Percentiles rank a stretch among this genome's conserved stretches.
These are phyloP conservation scores for Phylloscopus trochiloides DNA, from an alignment of 2,113 vertebrate species.

Conservation along the genomic window DNA sequence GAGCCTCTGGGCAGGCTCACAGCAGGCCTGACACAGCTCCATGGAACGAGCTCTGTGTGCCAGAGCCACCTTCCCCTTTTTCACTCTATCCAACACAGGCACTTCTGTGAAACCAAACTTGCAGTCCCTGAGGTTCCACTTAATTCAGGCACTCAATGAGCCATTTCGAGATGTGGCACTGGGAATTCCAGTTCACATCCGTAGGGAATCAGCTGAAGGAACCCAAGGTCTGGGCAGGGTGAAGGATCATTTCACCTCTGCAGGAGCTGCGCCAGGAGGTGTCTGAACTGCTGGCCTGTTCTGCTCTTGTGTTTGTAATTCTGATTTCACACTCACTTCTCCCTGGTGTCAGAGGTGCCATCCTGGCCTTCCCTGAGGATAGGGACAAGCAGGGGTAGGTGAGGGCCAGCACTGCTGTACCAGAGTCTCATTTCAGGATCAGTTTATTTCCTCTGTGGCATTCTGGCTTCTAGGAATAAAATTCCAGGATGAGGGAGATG, in stretches of 20 bases:
- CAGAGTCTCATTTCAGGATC: neutral
- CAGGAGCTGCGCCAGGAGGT: neutral
- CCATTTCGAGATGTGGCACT: neutral
- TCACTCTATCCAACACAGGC: neutral
- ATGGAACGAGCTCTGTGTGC: rapidly evolving
- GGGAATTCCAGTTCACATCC: neutral
- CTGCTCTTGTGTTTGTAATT: neutral
- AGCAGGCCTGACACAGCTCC: neutral
- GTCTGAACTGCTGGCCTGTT: neutral
- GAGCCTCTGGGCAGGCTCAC: neutral
- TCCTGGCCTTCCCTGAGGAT: neutral
- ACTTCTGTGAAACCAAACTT: neutral
- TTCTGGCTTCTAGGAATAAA: neutral
- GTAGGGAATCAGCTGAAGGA: neutral
- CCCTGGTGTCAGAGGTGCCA: neutral
- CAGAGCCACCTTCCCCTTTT: neutral
- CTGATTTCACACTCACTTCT: neutral
- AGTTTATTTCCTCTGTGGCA: neutral
- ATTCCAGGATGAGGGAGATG: neutral
- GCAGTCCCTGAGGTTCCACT: neutral
- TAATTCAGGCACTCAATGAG: neutral
- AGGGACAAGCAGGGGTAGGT: neutral
- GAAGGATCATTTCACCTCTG: neutral
- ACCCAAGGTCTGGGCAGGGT: rapidly evolving
- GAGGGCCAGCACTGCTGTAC: neutral